Base-by-base conservation (phyloP, 2,888 invertebrate genomes). In the Adineta ricciae region DNA sequence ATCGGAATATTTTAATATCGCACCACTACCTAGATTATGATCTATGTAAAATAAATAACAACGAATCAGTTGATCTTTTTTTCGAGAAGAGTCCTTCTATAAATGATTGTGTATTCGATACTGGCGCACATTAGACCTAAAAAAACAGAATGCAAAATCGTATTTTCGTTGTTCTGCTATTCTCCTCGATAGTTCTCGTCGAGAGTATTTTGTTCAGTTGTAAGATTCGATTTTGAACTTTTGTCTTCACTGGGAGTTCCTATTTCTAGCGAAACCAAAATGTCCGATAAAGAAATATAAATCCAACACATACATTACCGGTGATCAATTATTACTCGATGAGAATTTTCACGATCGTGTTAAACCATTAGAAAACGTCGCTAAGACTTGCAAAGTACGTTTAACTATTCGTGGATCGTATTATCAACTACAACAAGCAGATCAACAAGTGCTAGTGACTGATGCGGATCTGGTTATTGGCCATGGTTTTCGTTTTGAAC, bases 221-320 rank as follows among this genome's bases (percentile, higher is more conserved):
- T 50, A 50, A 50, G 50, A 46, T 9, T 50, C 19, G 19, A 19
- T 50, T 50, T 7, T 19, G 14, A 50, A 50, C 14, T 50, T 50
- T 7, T 50, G 5, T 50, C 2, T 46, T 46, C 8, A 46, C 11
- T 46, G 11, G 46, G 19, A 50, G 19, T 16, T 50, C 50, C 24
- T 64, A 9, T 24, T 64, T 64, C 7, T 78, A 78, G 78, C 78
- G 11, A n/a, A 11, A n/a, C n/a, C 78, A 78, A 78, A 78, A 78
- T 78, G 78, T 41, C 78, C 24, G n/a, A 78, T 78, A 36, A 78
- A 78, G 24, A 11, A 11, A n/a, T 78, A 78, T 78, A 78, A 78
- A 41, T 19, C 21, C 2, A n/a, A 32, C 19, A 78, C 36, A 41
- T 41, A 78, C 19, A 41, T 78, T 2, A 9, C 14, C 2, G 78